phyloP scores from a whole-genome alignment of 2,797 vertebrate species.

The Darevskia nairensis region DNA sequence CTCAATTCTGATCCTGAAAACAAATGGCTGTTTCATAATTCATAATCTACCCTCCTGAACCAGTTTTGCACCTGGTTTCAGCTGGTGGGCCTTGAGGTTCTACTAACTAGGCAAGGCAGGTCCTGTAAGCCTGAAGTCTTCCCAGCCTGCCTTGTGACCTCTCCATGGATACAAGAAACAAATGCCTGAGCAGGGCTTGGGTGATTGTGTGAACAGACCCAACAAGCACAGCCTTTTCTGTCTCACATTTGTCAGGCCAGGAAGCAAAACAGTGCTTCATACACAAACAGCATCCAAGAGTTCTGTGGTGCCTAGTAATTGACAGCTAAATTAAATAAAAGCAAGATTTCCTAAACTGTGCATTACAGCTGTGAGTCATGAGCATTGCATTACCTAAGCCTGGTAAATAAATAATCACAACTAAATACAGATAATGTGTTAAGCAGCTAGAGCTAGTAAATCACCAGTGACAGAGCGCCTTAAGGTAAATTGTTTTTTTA shows the following conservation, averaged over 20 bases:
- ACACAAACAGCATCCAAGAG: slow-evolving; percentile 65
- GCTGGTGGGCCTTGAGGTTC: too few relatives aligned
- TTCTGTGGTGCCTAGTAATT: slow-evolving; percentile 67
- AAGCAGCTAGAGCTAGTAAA: slow-evolving; percentile 79
- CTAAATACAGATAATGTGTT: slow-evolving; percentile 80
- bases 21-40: too few relatives aligned
- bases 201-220: background rate
- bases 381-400: slow-evolving; percentile 74
- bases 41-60: too few relatives aligned
- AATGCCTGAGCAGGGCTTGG: background rate
- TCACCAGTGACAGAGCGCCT: slow-evolving; percentile 78
- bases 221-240: background rate
- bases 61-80: too few relatives aligned
- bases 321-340: slow-evolving; percentile 73
- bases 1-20: too few relatives aligned
- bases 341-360: slow-evolving; percentile 66
- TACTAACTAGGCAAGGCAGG: background rate
- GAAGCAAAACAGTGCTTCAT: too few relatives aligned
- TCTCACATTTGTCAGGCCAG: background rate
- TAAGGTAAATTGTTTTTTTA: slow-evolving; percentile 75
- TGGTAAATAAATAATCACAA: slow-evolving; percentile 81
- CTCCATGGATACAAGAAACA: background rate
- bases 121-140: background rate
- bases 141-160: too few relatives aligned
- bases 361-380: slow-evolving; percentile 72